Evolutionary conservation across 2,888 invertebrate species (phyloP), one percentile per base, ranked within the genome.

Genomic region (Oxystoma pomonae): DNA sequence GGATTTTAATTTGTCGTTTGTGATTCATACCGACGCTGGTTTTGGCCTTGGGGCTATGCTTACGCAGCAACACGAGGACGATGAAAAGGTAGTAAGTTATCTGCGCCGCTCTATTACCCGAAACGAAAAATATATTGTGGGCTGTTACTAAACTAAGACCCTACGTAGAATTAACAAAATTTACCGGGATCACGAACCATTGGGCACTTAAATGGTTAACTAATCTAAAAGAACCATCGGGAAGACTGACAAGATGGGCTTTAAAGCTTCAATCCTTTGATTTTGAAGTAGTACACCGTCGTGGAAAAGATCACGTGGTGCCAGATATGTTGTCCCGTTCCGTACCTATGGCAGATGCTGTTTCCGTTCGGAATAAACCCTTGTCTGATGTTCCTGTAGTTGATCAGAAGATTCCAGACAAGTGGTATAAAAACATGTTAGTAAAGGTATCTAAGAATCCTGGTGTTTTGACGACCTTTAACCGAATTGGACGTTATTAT

Each of bases 241-340:
- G 72, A 22, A 50, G 70, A 20, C 21, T 71, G 2, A 67, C 66
- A 3, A 35, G 71, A 52, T 71, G 71, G 70, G 64, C 67, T 16
- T 19, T 71, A 17, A 58, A 65, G 3, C 55, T 70, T n/a, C 69
- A 69, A 56, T 69, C 59, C n/a, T 70, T 58, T 58, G 57, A 63
- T 35, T 71, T 66, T 61, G 60, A 67, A 2, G 58, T 72, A 9
- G 55, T 67, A 16, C 64, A 68, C 19, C 57, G 67, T 1, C 65
- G 57, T 5, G 69, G 64, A 0, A 62, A 59, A 53, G 59, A 59
- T 1, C 61, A 60, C 49, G 57, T 61, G 7, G 62, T 63, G 16
- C 66, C 67, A 16, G 66, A 66, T 22, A 50, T 62, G 12, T 51
- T 65, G 35, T 57, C 59, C n/a, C 60, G 63, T 1, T 20, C 53